A percentile compares a stretch with the other conserved stretches of the same genome.
phyloP scores from a whole-genome alignment of 2,888 invertebrate genomes.

The Acleris sparsana region DNA sequence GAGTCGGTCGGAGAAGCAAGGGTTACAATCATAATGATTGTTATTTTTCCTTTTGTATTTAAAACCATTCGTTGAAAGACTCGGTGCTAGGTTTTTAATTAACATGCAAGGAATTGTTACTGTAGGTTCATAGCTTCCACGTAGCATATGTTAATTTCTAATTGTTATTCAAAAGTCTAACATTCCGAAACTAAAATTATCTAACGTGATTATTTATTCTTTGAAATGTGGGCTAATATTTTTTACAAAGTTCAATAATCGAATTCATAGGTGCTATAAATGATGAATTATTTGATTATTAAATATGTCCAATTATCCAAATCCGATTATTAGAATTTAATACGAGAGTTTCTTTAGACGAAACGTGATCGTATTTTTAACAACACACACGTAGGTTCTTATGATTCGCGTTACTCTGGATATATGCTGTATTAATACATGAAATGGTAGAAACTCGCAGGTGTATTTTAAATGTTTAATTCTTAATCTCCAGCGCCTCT shows the following conservation, averaged over 20 bases:
- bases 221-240: no score
- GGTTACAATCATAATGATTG: conserved; percentile 2
- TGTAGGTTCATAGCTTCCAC: no score
- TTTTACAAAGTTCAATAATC: no score
- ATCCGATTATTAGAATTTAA: neutral
- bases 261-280: neutral
- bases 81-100: neutral
- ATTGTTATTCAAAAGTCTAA: no score
- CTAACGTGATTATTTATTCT: no score
- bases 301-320: neutral
- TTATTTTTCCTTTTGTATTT: neutral
- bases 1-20: conserved; percentile 6
- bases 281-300: neutral
- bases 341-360: neutral
- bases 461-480: conserved; percentile 18
- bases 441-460: conserved; percentile 7
- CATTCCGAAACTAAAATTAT: no score
- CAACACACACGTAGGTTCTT: neutral
- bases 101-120: no score
- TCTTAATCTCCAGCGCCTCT: conserved; percentile 8
- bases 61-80: neutral
- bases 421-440: neutral
- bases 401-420: neutral
- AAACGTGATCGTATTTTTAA: neutral
- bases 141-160: no score